Base-by-base conservation (phyloP, 2,888 invertebrate genomes). In the Timema podura region DNA sequence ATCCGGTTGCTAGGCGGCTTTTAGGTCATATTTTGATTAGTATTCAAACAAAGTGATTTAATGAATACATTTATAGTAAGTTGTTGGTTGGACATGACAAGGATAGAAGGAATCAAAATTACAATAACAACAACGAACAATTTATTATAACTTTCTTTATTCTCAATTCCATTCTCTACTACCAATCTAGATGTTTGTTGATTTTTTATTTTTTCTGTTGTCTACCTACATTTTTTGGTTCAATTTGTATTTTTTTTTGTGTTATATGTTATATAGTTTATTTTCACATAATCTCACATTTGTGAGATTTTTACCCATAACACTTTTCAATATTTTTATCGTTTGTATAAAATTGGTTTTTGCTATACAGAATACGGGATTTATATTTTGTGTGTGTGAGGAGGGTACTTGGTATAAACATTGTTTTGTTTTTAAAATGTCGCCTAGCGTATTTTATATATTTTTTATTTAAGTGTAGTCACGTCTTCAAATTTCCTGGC, bases 71-170 rank as follows among this genome's bases (percentile, higher is more conserved):
- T n/a, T n/a, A n/a, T n/a, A 30, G 30, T 30, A 30, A 30, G 30
- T 30, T 30, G 30, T 30, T 30, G 30, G 30, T 30, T 30, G 30
- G 30, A 30, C n/a, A 30, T 30, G 30, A 30, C 30, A 30, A 59
- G 59, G 59, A 47, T 13, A 16, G 66, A 49, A 66, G 11, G 15
- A 51, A 13, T 16, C 16, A 45, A 46, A 45, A n/a, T 44, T 15
- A 54, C 9, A 44, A 11, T 44, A 68, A 69, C 49, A 66, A 69
- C 47, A 67, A 45, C 30, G 10, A 61, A 65, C 5, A 30, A 45
- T 74, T 73, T 74, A 71, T 74, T 72, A 74, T 74, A 74, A 74
- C 73, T 74, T 71, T 73, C 74, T 74, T 74, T 74, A 74, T 74
- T 74, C 71, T 74, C 74, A 74, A 73, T 74, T 74, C 74, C 74